A percentile compares a stretch with the other conserved stretches of the same genome.
phyloP scores from a whole-genome alignment of 2,888 invertebrate species.

The Drosophila mettleri region DNA sequence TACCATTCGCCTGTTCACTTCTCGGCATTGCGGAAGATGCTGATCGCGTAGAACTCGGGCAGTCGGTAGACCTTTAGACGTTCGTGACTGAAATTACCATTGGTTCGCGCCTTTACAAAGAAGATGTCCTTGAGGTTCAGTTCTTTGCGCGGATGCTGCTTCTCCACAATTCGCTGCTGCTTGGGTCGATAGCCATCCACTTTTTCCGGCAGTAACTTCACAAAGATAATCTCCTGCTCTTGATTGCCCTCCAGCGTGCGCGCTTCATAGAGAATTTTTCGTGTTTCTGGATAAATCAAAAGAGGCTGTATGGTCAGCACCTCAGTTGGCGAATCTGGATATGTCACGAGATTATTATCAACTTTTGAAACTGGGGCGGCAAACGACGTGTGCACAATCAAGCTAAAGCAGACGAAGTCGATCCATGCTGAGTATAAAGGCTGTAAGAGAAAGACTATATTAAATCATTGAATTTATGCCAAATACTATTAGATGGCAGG shows the following conservation, averaged over 20 bases:
- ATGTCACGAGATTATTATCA: constrained; percentile 38
- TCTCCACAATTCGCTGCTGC: constrained; percentile 51
- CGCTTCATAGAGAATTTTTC: constrained; percentile 54
- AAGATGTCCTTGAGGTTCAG: constrained; percentile 78
- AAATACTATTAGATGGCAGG: no score
- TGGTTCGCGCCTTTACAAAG: constrained; percentile 79
- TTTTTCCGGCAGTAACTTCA: constrained; percentile 72
- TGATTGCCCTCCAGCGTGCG: constrained; percentile 56
- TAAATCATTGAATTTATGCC: no score
- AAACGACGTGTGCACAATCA: background rate
- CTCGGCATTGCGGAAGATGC: constrained; percentile 71
- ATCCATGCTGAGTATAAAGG: constrained; percentile 5
- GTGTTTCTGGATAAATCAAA: constrained; percentile 73
- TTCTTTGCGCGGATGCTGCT: constrained; percentile 48
- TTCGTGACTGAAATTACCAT: constrained; percentile 81
- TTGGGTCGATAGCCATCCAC: constrained; percentile 75
- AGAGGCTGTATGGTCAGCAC: constrained; percentile 79
- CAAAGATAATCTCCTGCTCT: constrained; percentile 76
- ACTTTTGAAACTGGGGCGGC: constrained; percentile 53
- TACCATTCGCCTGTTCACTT: constrained; percentile 24
- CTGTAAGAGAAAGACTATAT: constrained; percentile 13
- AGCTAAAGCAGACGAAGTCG: constrained; percentile 23
- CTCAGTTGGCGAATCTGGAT: constrained; percentile 72
- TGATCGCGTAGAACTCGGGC: constrained; percentile 83
- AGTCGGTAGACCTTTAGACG: constrained; percentile 80